Evolutionary conservation across 2,113 vertebrate genomes (phyloP), one percentile per base, ranked within the genome.

Genomic region (Ascaphus truei): DNA sequence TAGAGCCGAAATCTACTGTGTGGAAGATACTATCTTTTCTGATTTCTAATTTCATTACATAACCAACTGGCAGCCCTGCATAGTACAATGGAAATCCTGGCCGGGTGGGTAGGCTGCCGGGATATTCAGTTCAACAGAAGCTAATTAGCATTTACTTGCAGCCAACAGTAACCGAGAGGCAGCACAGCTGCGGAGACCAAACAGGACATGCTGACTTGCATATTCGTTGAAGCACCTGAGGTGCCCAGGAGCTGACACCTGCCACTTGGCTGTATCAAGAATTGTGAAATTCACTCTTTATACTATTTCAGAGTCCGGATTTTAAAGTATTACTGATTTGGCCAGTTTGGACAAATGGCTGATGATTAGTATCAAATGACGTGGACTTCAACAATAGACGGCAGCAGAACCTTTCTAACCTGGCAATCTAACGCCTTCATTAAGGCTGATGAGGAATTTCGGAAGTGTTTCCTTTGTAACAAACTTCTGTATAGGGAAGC

Each of bases 111-210:
- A 89, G 84, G 87, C 82, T 85, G 83, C 78, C 87, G 84, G 80
- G 86, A 88, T 83, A 89, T 92, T 86, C 85, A 88, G 86, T 89
- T 23, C 86, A 89, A 86, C 89, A 92, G 90, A 92, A 92, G 88
- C 89, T 92, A 89, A 92, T 92, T 92, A 91, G 89, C 86, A 91
- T 89, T 87, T 91, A 87, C 84, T 88, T 81, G 87, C 88, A 88
- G 83, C 86, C 87, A 87, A 88, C 85, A 86, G 68, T 80, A 88
- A 86, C 88, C 89, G 88, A 89, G 90, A 89, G 86, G 84, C 84
- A 88, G 86, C 86, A 88, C 90, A 92, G 90, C 90, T 92, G 90
- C 87, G 84, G 81, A 82, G 84, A 91, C 87, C 86, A 81, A 89
- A 81, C 84, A 85, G 84, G 89, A 88, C 87, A 87, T 83, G 89